Percentiles rank a stretch among this genome's conserved stretches.
Conservation (phyloP, 2,113 vertebrate genomes). For the Coryphaenoides rupestris region DNA sequence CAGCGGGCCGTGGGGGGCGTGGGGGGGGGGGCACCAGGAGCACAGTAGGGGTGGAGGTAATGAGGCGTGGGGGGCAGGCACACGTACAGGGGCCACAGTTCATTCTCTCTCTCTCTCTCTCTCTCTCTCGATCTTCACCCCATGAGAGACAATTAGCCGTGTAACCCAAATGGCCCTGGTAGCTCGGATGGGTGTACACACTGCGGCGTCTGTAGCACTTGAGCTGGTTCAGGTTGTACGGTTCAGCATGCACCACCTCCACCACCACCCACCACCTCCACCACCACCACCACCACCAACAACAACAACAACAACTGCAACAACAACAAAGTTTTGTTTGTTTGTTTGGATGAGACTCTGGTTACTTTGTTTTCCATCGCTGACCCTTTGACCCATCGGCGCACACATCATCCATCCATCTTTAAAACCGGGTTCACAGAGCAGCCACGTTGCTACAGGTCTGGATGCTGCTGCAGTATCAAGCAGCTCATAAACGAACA, state of each 20-base stretch:
- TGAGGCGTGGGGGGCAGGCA: slow-evolving; percentile 53
- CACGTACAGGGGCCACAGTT: slow-evolving; percentile 43
- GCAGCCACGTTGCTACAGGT: background rate
- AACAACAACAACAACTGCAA: background rate
- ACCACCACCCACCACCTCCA: no score
- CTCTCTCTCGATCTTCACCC: slow-evolving; percentile 35
- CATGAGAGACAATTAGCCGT: slow-evolving; percentile 56
- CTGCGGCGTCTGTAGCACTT: slow-evolving; percentile 16
- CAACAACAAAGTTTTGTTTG: background rate
- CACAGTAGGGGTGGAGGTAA: slow-evolving; percentile 44
- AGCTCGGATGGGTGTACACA: slow-evolving; percentile 29
- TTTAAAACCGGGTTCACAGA: slow-evolving; percentile 7
- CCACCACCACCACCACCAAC: no score
- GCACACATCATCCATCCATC: background rate
- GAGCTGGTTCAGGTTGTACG: background rate
- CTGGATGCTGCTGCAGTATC: no score
- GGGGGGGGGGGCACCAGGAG: slow-evolving; percentile 24
- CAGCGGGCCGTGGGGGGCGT: no score
- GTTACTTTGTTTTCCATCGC: background rate
- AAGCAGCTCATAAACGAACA: no score
- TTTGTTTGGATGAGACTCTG: background rate
- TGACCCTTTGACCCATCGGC: no score
- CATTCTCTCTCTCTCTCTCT: slow-evolving; percentile 37
- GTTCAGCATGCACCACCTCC: slow-evolving; percentile 4
- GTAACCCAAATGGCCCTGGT: slow-evolving; percentile 40